A percentile compares a stretch with the other conserved stretches of the same genome.
Conservation (phyloP, 2,888 invertebrate genomes). For the Colostygia pectinataria region DNA sequence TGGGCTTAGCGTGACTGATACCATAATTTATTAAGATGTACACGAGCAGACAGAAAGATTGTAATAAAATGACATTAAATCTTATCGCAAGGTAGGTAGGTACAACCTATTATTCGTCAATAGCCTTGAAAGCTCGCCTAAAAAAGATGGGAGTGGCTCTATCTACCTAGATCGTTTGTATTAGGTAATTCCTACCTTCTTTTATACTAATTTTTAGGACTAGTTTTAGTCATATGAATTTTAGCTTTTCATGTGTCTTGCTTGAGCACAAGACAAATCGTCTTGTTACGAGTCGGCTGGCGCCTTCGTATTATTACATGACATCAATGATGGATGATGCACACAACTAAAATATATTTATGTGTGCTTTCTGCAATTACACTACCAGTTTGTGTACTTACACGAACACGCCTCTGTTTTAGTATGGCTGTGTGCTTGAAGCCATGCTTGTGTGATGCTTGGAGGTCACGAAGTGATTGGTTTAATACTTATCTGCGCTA, state of each 20-base stretch:
- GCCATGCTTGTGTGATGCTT: slow-evolving; percentile 55
- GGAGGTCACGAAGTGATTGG: slow-evolving; percentile 72
- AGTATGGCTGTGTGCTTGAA: slow-evolving; percentile 45
- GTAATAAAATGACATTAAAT: slow-evolving; percentile 1
- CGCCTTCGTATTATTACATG: slow-evolving; percentile 70
- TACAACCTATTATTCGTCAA: background rate
- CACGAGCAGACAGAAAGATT: slow-evolving; percentile 4
- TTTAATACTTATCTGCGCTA: slow-evolving; percentile 27
- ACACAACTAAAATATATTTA: slow-evolving; percentile 44
- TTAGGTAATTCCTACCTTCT: too few species aligned
- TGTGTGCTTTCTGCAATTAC: slow-evolving; percentile 53
- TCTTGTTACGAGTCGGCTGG: slow-evolving; percentile 61
- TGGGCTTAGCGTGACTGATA: background rate
- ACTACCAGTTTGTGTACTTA: slow-evolving; percentile 56
- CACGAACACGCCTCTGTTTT: slow-evolving; percentile 65
- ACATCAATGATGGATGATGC: slow-evolving; percentile 61
- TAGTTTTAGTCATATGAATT: too few species aligned
- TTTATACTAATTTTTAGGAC: too few species aligned
- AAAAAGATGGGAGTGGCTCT: slow-evolving; percentile 9
- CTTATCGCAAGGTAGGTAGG: background rate
- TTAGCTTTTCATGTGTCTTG: too few species aligned
- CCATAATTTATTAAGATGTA: slow-evolving; percentile 1
- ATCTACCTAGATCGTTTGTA: background rate
- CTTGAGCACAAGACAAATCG: background rate
- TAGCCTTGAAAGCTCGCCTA: background rate